These are phyloP conservation scores for Cataglyphis livida DNA, from an alignment of 2,888 invertebrate genomes.

Conservation along the genomic window DNA sequence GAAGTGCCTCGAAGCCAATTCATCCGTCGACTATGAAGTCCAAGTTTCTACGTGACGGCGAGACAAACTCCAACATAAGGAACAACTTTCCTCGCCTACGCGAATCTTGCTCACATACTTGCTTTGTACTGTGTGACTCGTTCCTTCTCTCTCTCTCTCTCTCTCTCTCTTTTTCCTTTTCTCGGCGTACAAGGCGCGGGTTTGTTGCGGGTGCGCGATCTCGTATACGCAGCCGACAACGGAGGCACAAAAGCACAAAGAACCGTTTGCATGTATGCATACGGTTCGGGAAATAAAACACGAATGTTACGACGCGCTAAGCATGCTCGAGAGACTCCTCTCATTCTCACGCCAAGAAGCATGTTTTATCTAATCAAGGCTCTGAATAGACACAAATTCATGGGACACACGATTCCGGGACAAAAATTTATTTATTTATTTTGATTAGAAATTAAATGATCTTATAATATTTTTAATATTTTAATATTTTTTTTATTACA, in stretches of 20 bases:
- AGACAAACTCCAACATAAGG: slow-evolving; percentile 48
- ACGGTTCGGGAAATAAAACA: slow-evolving; percentile 22
- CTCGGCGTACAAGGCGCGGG: slow-evolving; percentile 39
- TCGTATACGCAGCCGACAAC: slow-evolving; percentile 18
- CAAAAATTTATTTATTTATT: background rate
- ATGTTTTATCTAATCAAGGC: slow-evolving; percentile 5
- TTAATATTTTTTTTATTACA: background rate
- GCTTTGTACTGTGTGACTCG: slow-evolving; percentile 22
- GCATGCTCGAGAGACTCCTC: background rate
- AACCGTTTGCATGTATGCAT: slow-evolving; percentile 2
- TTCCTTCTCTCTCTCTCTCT: slow-evolving; percentile 17
- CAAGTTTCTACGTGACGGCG: slow-evolving; percentile 65
- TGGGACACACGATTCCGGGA: background rate
- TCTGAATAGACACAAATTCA: background rate
- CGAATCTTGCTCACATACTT: slow-evolving; percentile 66
- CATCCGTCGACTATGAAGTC: slow-evolving; percentile 64
- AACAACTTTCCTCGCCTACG: slow-evolving; percentile 71
- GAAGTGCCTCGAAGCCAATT: slow-evolving; percentile 32
- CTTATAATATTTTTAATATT: background rate
- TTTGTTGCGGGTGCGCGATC: background rate
- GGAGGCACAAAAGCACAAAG: slow-evolving; percentile 31
- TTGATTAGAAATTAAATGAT: background rate
- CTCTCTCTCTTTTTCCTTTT: background rate
- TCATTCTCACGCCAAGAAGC: slow-evolving; percentile 13
- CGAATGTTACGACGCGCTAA: background rate